Evolutionary conservation across 2,888 invertebrate genomes (phyloP), one percentile per base, ranked within the genome.

Genomic region (Scaptomyza reducta): DNA sequence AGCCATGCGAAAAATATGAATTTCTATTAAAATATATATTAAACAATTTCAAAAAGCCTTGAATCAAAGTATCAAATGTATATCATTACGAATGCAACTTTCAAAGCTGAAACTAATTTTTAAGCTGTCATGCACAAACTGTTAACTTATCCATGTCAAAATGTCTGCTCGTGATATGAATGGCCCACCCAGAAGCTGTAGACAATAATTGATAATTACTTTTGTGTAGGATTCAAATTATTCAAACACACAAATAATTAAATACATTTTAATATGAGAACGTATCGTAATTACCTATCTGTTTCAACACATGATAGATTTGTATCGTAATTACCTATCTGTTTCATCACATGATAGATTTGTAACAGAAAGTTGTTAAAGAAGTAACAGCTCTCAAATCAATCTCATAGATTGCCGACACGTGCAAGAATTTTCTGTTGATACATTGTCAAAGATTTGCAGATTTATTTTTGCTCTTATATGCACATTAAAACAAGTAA

Each of bases 231-330:
- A 16, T 16, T 14, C n/a, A 29, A 40, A 7, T 14, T 18, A 40
- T 11, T 2, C 5, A 18, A 29, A 53, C 10, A 31, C 29, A 41
- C 3, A 6, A 2, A 18, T 11, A 49, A 40, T 40, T 6, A 49
- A 35, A 27, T 31, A 31, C 41, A 13, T 22, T 13, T 40, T 44
- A 29, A 27, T 16, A 16, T 25, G 6, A 10, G 13, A 40, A 35
- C n/a, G 18, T 51, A 10, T 47, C 51, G 14, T 42, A 51, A 63
- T 47, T 53, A 51, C 6, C 14, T 31, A 40, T 22, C 6, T 25
- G 4, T 29, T 38, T 49, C 50, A 29, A 16, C 54, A 41, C 11
- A 14, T 11, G 11, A 6, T 18, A 45, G 40, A 53, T 25, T 14
- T 22, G 1, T 51, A 10, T 47, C 51, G 14, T 42, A 51, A 63